Evolutionary conservation across 2,113 vertebrate species (phyloP).

Genomic region (human (Homo sapiens)): GRCh38 chr17:13955501-13956000

Average conservation of each 20-base stretch:
- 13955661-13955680: not conserved
- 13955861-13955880: not conserved
- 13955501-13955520: too few relatives aligned
- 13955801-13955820: not conserved
- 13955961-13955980: fast-evolving
- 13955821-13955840: not conserved
- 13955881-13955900: not conserved
- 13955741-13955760: not conserved
- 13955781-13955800: not conserved
- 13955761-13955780: not conserved
- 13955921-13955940: not conserved
- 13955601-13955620: not conserved
- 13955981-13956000: not conserved
- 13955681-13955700: not conserved
- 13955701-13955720: not conserved
- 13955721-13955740: not conserved
- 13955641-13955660: not conserved
- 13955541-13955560: too few relatives aligned
- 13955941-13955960: too few relatives aligned
- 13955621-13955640: not conserved
- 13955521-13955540: too few relatives aligned
- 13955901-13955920: not conserved
- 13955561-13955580: not conserved
- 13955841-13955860: not conserved
- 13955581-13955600: not conserved